phyloP scores from a whole-genome alignment of 2,113 vertebrate species.

The Lutjanus erythropterus region DNA sequence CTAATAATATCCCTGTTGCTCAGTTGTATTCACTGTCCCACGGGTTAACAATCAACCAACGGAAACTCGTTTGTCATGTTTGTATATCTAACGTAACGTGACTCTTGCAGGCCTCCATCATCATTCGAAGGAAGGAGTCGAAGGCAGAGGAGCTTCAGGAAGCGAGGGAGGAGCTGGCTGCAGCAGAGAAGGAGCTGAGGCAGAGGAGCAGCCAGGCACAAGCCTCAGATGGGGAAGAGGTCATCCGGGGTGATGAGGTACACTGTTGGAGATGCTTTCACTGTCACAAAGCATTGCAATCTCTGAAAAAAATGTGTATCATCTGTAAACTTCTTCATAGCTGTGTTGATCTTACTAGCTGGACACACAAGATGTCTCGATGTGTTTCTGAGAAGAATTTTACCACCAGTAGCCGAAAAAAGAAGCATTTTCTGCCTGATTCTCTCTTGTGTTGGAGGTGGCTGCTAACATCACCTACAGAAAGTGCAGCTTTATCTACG shows the following conservation, averaged over 20 bases:
- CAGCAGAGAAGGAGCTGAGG: conserved; percentile 86
- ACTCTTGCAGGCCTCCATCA: conserved; percentile 91
- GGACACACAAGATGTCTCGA: neutral
- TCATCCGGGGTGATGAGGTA: conserved; percentile 93
- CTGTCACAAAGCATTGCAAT: neutral
- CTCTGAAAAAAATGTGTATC: neutral
- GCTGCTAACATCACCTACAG: neutral
- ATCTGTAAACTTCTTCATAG: neutral
- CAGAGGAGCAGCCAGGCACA: conserved; percentile 87
- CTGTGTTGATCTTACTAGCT: neutral
- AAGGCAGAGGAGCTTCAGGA: conserved; percentile 96
- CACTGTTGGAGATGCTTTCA: neutral
- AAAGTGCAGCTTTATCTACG: conserved; percentile 39
- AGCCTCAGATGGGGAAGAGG: conserved; percentile 85
- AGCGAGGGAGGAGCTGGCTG: conserved; percentile 90
- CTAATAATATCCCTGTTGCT: neutral
- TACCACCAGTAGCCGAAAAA: neutral
- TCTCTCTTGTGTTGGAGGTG: neutral
- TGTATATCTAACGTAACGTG: conserved; percentile 8
- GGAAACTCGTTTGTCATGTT: conserved; percentile 11
- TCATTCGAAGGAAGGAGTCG: conserved; percentile 92
- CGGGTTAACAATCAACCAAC: neutral
- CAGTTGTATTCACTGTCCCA: neutral
- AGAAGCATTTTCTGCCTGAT: neutral
- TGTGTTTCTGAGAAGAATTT: neutral